Evolutionary conservation across 2,113 vertebrate species (phyloP).

Genomic region (Gymnobelideus leadbeateri): DNA sequence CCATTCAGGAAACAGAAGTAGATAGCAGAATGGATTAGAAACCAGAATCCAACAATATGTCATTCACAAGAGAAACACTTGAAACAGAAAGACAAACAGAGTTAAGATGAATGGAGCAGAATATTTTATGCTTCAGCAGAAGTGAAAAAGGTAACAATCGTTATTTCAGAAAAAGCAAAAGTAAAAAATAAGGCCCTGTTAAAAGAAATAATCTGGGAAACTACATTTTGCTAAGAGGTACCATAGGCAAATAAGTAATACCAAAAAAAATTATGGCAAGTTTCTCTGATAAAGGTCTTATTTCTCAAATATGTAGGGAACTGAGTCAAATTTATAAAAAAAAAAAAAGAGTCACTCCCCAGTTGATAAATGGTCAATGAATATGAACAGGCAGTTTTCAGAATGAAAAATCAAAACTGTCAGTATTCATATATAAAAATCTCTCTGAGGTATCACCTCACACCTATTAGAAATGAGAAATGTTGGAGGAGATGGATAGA

Average conservation of each 20-base stretch:
- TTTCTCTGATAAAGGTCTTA: neutral
- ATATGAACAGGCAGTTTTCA: neutral
- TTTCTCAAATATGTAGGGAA: neutral
- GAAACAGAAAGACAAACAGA: neutral
- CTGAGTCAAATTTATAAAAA: neutral
- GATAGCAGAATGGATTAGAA: neutral
- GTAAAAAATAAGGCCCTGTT: neutral
- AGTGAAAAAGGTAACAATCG: neutral
- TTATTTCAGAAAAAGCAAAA: neutral
- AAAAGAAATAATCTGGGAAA: neutral
- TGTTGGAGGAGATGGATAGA: neutral
- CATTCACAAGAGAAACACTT: neutral
- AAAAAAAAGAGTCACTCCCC: no score
- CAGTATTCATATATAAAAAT: neutral
- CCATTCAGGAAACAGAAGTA: neutral
- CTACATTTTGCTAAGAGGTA: neutral
- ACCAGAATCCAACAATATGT: neutral
- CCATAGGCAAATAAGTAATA: neutral
- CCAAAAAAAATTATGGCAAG: neutral
- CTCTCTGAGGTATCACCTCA: neutral
- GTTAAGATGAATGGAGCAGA: neutral
- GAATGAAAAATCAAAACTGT: neutral
- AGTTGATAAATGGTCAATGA: neutral
- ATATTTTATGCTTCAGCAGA: neutral
- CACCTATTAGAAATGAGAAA: neutral